Evolutionary conservation across 2,888 invertebrate genomes (phyloP).

Genomic region (Exephanes ischioxanthus): DNA sequence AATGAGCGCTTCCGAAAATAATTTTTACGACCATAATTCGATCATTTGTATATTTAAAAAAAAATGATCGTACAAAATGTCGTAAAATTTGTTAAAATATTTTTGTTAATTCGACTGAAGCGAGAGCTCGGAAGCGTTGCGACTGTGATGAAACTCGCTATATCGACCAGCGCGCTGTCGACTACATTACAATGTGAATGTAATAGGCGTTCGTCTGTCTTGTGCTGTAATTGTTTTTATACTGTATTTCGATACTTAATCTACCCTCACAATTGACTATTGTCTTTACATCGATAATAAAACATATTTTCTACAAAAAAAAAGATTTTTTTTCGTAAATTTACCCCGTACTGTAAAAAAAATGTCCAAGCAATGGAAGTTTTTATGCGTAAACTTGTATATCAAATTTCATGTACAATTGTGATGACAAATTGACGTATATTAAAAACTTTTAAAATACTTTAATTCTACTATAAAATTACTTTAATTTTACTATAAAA

Average conservation of each 20-base stretch:
- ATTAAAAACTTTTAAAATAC: too few species aligned
- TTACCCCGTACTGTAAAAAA: too few species aligned
- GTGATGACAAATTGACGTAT: too few species aligned
- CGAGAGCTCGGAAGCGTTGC: constrained; percentile 1
- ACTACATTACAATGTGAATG: constrained; percentile 74
- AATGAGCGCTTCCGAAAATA: not conserved
- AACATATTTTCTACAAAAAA: constrained; percentile 68
- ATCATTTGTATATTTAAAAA: not conserved
- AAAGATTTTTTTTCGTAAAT: not conserved
- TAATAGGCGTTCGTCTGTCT: constrained; percentile 64
- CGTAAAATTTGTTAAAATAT: not conserved
- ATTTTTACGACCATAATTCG: not conserved
- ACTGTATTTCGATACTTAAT: constrained; percentile 41
- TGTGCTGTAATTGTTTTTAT: constrained; percentile 28
- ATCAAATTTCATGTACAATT: too few species aligned
- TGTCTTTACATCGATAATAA: constrained; percentile 75
- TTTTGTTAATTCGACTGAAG: not conserved
- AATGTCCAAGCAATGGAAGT: too few species aligned
- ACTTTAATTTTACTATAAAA: too few species aligned
- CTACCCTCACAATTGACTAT: constrained; percentile 71
- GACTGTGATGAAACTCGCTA: constrained; percentile 2
- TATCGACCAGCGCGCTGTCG: constrained; percentile 68
- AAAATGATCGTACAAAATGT: not conserved
- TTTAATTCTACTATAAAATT: too few species aligned
- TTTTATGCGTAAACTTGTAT: too few species aligned